phyloP scores from a whole-genome alignment of 2,888 invertebrate species.

The Cheilosia grossa region DNA sequence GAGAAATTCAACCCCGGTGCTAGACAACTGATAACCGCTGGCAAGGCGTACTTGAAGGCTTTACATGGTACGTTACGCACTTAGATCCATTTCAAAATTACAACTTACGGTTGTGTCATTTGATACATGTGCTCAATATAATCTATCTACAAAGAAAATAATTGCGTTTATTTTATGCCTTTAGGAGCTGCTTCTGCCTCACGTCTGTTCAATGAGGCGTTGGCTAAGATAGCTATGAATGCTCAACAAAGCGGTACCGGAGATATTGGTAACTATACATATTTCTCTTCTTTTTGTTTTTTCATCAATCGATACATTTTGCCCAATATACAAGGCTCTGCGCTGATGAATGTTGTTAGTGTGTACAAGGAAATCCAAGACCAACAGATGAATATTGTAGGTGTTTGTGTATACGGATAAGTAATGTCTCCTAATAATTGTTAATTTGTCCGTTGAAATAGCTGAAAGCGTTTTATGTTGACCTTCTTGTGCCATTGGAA shows the following conservation, averaged over 20 bases:
- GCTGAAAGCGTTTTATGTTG: constrained; percentile 97
- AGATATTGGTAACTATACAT: constrained; percentile 90
- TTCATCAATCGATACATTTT: constrained; percentile 21
- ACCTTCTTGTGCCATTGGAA: constrained; percentile 95
- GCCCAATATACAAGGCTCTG: constrained; percentile 87
- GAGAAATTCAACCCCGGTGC: constrained; percentile 98
- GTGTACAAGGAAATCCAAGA: constrained; percentile 97
- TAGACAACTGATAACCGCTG: constrained; percentile 95
- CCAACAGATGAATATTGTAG: constrained; percentile 97
- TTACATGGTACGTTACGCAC: constrained; percentile 91
- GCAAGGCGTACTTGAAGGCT: constrained; percentile 96
- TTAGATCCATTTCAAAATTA: constrained; percentile 19
- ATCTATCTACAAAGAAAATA: neutral
- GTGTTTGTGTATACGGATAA: constrained; percentile 82
- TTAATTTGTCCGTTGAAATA: constrained; percentile 82
- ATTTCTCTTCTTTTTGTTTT: neutral
- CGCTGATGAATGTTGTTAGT: constrained; percentile 95
- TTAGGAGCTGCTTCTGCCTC: constrained; percentile 95
- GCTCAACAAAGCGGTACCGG: constrained; percentile 96
- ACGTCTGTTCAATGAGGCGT: constrained; percentile 93
- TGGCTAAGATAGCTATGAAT: constrained; percentile 93
- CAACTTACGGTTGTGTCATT: constrained; percentile 1
- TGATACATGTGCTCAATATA: constrained; percentile 9
- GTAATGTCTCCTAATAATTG: neutral
- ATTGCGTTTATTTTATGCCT: constrained; percentile 76